Evolutionary conservation across 2,113 vertebrate genomes (phyloP).

Genomic region (Anolis sagrei): DNA sequence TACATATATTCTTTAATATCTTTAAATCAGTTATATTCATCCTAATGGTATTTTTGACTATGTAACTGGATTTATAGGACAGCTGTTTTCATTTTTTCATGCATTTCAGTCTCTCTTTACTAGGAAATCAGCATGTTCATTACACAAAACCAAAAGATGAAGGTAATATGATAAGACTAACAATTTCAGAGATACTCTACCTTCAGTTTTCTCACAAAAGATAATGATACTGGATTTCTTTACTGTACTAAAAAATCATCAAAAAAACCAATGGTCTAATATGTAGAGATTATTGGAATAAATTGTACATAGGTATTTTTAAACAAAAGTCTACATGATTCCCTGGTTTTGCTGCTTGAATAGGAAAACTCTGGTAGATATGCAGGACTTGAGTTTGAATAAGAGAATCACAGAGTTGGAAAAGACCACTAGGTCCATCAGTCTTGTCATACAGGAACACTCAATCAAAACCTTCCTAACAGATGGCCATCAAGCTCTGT

Average conservation of each 20-base stretch:
- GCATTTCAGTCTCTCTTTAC: background rate
- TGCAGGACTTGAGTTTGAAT: too few relatives aligned
- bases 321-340: background rate
- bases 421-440: too few relatives aligned
- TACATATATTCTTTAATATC: background rate
- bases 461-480: too few relatives aligned
- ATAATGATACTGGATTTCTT: too few relatives aligned
- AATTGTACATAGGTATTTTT: background rate
- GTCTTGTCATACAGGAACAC: too few relatives aligned
- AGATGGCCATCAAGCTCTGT: too few relatives aligned
- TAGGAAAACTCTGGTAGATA: background rate
- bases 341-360: background rate
- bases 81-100: background rate
- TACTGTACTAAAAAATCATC: background rate
- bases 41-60: too few relatives aligned
- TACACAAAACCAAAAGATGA: conserved; percentile 22
- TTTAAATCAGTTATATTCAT: background rate
- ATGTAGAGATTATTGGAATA: background rate
- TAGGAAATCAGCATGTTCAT: background rate
- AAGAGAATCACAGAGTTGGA: too few relatives aligned
- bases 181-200: background rate
- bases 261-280: background rate
- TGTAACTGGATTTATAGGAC: background rate
- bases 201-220: too few relatives aligned
- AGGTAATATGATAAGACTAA: background rate